Conservation (phyloP, 2,888 invertebrate species). For the Melinopterus prodromus region DNA sequence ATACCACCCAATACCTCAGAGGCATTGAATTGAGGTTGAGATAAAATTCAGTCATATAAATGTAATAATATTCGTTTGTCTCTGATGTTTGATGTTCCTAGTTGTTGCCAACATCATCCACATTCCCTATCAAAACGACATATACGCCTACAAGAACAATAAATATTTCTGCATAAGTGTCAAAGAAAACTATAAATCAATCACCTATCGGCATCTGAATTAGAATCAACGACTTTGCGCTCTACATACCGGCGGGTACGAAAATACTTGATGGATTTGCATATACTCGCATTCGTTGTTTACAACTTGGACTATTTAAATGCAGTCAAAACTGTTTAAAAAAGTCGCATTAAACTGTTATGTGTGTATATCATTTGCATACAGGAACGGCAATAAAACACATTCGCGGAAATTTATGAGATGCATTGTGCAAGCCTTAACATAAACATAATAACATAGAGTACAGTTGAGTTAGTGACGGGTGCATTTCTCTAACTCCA, state of each 20-base stretch:
- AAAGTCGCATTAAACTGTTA: not conserved
- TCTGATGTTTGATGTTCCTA: too few species aligned
- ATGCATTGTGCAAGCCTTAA: not conserved
- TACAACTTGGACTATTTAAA: not conserved
- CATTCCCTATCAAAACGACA: too few species aligned
- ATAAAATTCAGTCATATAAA: too few species aligned
- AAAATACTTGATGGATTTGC: slow-evolving; percentile 4
- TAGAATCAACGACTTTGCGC: not conserved
- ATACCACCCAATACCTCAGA: too few species aligned
- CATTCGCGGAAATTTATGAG: not conserved
- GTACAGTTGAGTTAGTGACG: not conserved
- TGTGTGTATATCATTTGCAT: not conserved
- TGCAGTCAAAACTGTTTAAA: not conserved
- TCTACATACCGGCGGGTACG: not conserved
- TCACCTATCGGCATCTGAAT: not conserved
- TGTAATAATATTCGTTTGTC: too few species aligned
- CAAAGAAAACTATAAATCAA: too few species aligned
- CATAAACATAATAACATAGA: not conserved
- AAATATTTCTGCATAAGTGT: too few species aligned
- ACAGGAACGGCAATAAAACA: not conserved
- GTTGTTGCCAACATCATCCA: too few species aligned
- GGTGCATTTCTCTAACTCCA: not conserved
- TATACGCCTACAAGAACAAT: too few species aligned
- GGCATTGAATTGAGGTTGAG: too few species aligned
- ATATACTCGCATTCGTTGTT: not conserved